Evolutionary conservation across 2,888 invertebrate genomes (phyloP), one percentile per base, ranked within the genome.

Genomic region (Dione juno): DNA sequence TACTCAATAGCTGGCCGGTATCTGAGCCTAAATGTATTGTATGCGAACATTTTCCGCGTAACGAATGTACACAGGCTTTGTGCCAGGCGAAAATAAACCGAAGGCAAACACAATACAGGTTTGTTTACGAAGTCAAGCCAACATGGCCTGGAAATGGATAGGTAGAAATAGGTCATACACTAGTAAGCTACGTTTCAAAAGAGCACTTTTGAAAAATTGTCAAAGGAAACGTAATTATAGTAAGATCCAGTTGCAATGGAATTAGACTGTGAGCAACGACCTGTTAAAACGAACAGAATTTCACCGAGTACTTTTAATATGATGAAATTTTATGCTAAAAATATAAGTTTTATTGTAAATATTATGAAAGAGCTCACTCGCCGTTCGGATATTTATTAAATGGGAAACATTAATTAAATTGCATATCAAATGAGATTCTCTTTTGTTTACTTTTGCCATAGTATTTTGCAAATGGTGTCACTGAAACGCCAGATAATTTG

Each of bases 171-270:
- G 75, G 75, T 76, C 75, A 74, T 66, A 74, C 53, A 66, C 67
- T 37, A 70, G 66, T 53, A 68, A 74, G 66, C 50, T 69, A 66
- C 70, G 69, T 71, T 66, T 73, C 57, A 70, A 75, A 72, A 71
- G 71, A 66, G 69, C 69, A 64, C 71, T 72, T 73, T 74, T 73
- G 66, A 75, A 74, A 70, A 71, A 67, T n/a, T 73, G 69, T 74
- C 73, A 75, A 75, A 75, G 67, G 72, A 61, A 71, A 73, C 72
- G 70, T 74, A 74, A 75, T 75, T 73, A 74, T 69, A 73, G 68
- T 69, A 69, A 75, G 70, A 71, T 69, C 52, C 65, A 61, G 63
- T 58, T 65, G 58, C 63, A 66, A 63, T 50, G 66, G 50, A 67
- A 43, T 66, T 48, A 70, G 63, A 67, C 61, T 66, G 52, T 54